Percentiles rank a stretch among this genome's conserved stretches.
phyloP scores from a whole-genome alignment of 2,888 invertebrate species.

The Galerucella calmariensis region DNA sequence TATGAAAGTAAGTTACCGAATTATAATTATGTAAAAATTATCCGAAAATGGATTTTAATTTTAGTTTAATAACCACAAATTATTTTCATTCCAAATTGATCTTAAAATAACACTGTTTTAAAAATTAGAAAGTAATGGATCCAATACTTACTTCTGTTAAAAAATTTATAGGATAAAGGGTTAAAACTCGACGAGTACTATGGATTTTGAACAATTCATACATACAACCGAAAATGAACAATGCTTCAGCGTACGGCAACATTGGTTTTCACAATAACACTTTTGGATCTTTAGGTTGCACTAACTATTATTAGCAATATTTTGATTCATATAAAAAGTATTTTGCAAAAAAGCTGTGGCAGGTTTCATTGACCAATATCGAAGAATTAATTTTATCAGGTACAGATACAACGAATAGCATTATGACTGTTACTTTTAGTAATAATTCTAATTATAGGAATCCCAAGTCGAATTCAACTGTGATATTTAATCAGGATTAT shows the following conservation, averaged over 20 bases:
- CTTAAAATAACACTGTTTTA: too few relatives aligned
- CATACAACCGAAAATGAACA: not conserved
- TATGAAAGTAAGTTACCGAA: too few relatives aligned
- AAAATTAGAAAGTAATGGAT: too few relatives aligned
- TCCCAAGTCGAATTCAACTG: too few relatives aligned
- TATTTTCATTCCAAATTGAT: too few relatives aligned
- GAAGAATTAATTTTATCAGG: not conserved
- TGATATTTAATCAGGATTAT: too few relatives aligned
- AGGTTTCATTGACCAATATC: not conserved
- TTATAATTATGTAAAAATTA: too few relatives aligned
- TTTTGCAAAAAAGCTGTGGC: not conserved
- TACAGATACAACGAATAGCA: too few relatives aligned
- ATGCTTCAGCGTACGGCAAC: not conserved
- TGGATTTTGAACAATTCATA: conserved; percentile 1
- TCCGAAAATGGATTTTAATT: too few relatives aligned
- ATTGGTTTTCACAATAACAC: not conserved
- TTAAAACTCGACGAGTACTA: not conserved
- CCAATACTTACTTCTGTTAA: not conserved
- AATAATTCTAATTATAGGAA: too few relatives aligned
- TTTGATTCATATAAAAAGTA: not conserved
- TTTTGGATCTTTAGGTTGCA: not conserved
- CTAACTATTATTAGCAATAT: not conserved
- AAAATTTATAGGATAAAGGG: conserved; percentile 2
- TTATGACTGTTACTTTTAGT: too few relatives aligned
- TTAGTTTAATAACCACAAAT: too few relatives aligned